These are phyloP conservation scores for Acanthisitta chloris DNA, from an alignment of 2,113 vertebrate genomes.

Conservation along the genomic window DNA sequence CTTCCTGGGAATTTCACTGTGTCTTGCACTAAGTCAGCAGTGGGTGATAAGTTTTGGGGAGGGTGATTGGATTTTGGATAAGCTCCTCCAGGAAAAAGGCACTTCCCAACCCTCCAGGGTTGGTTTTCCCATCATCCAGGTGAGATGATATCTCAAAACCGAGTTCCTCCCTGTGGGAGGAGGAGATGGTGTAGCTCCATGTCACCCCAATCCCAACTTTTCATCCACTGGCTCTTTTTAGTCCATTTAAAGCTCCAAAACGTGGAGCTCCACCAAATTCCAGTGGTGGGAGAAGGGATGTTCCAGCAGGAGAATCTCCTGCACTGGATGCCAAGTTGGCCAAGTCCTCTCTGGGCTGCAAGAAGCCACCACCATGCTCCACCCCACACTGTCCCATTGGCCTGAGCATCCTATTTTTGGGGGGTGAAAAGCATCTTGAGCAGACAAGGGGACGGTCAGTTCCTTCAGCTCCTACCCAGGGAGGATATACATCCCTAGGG, in stretches of 20 bases:
- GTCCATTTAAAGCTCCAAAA: not conserved
- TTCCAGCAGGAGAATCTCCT: not conserved
- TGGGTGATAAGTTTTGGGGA: not conserved
- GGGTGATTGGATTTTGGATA: not conserved
- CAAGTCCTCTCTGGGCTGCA: not conserved
- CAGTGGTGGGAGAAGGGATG: rapidly evolving
- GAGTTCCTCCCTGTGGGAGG: not conserved
- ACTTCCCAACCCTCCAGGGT: not conserved
- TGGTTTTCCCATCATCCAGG: not conserved
- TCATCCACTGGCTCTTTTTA: not conserved
- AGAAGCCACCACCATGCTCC: not conserved
- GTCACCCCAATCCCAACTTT: not conserved
- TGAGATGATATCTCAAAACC: not conserved
- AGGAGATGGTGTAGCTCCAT: not conserved
- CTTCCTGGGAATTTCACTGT: not conserved
- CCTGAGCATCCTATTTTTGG: not conserved
- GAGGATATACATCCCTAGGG: not conserved
- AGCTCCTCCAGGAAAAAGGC: not conserved
- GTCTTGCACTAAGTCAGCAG: rapidly evolving
- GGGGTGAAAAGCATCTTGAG: not conserved
- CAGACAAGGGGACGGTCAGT: not conserved
- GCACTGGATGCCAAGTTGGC: not conserved
- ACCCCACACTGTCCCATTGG: not conserved
- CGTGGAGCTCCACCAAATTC: not conserved
- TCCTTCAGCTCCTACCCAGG: not conserved